phyloP scores from a whole-genome alignment of 2,113 vertebrate genomes.

The Microcebus griseorufus region DNA sequence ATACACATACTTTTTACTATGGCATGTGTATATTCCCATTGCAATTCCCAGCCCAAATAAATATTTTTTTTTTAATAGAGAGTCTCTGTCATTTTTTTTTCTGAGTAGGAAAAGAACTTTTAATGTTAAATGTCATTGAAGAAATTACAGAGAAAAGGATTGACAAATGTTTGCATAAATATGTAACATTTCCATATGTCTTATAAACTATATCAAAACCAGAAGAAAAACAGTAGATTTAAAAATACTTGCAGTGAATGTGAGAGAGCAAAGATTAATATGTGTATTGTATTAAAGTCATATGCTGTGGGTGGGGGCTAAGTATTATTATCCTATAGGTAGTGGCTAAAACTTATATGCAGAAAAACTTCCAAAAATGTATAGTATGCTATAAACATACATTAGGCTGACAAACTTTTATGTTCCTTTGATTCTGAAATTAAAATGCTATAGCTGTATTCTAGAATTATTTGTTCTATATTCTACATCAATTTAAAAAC shows the following conservation, averaged over 20 bases:
- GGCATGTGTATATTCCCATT: not conserved
- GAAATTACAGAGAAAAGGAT: constrained; percentile 31
- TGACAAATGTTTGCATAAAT: not conserved
- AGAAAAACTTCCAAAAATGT: constrained; percentile 30
- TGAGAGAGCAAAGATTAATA: not conserved
- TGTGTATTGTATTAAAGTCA: not conserved
- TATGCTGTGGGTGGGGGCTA: not conserved
- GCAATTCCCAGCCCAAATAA: not conserved
- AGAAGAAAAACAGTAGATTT: not conserved
- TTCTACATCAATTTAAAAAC: too few relatives aligned
- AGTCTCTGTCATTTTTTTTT: not conserved
- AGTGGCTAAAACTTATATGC: not conserved
- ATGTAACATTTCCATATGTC: constrained; percentile 23
- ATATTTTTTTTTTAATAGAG: not conserved
- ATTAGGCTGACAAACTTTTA: not conserved
- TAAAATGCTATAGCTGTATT: not conserved
- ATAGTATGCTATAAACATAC: not conserved
- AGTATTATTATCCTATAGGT: not conserved
- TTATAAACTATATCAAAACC: not conserved
- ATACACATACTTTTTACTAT: not conserved
- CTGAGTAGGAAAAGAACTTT: constrained; percentile 15
- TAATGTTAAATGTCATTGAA: constrained; percentile 23
- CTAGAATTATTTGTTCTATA: not conserved
- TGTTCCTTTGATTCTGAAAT: too few relatives aligned
- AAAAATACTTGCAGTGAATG: constrained; percentile 32